phyloP scores from a whole-genome alignment of 2,113 vertebrate species.

The Melanerpes formicivorus region DNA sequence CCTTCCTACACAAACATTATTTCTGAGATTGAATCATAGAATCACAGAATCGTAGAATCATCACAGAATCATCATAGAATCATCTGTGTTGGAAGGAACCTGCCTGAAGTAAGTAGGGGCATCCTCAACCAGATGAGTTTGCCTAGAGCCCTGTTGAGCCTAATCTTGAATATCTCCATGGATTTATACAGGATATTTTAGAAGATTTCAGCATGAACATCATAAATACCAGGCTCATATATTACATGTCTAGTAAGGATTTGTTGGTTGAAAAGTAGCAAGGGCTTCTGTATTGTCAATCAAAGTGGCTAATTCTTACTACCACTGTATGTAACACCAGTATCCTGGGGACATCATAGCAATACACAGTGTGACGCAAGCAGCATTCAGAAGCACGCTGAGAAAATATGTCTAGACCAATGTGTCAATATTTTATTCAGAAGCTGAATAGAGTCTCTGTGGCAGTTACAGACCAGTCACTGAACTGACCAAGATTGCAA shows the following conservation, averaged over 20 bases:
- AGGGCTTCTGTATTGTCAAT: background rate
- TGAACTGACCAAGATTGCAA: background rate
- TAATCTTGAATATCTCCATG: too few species aligned
- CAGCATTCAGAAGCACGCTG: background rate
- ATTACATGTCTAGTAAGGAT: background rate
- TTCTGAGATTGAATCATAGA: background rate
- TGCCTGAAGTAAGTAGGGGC: too few species aligned
- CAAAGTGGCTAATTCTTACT: background rate
- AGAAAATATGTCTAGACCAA: background rate
- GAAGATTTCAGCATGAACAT: background rate
- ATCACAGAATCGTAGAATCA: too few species aligned
- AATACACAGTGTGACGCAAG: background rate
- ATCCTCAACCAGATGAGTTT: too few species aligned
- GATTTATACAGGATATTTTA: background rate
- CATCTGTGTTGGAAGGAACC: too few species aligned
- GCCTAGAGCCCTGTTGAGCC: too few species aligned
- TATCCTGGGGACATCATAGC: background rate
- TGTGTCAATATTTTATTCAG: background rate
- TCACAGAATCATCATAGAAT: too few species aligned
- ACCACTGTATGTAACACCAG: fast-evolving
- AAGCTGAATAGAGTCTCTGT: background rate
- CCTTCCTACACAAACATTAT: background rate
- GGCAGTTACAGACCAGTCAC: background rate
- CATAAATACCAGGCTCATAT: background rate
- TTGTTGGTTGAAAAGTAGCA: background rate